phyloP scores from a whole-genome alignment of 1,140 invertebrate species.

The Antheraea pernyi region DNA sequence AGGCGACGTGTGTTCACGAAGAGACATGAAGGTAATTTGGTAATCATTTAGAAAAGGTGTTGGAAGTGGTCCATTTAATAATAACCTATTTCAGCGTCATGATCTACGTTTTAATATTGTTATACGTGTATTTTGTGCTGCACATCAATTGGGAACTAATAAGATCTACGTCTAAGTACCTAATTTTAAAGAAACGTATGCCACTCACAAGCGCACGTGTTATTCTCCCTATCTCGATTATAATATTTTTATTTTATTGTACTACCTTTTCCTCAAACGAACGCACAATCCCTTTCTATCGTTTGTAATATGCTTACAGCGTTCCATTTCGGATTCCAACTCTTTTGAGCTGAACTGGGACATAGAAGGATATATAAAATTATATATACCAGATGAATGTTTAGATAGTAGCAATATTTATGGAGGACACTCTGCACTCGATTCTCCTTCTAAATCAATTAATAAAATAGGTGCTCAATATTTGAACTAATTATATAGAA shows the following conservation, averaged over 20 bases:
- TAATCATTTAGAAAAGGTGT: conserved; percentile 29
- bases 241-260: background rate
- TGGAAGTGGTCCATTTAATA: conserved; percentile 15
- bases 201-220: background rate
- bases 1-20: conserved; percentile 49
- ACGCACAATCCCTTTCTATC: background rate
- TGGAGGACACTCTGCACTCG: too few relatives aligned
- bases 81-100: conserved; percentile 10
- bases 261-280: background rate
- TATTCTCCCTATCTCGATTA: background rate
- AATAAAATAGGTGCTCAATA: too few relatives aligned
- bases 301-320: background rate
- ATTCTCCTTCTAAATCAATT: too few relatives aligned
- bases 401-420: too few relatives aligned
- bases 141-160: background rate
- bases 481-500: too few relatives aligned
- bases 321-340: background rate
- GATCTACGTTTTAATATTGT: conserved; percentile 9
- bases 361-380: background rate
- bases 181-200: background rate
- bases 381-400: too few relatives aligned
- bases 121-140: conserved; percentile 11
- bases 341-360: background rate
- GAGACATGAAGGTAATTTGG: conserved; percentile 64
- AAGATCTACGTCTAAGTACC: background rate